Base-by-base conservation (phyloP, 2,797 vertebrate genomes). In the Parauchenoglanis punctatus region DNA sequence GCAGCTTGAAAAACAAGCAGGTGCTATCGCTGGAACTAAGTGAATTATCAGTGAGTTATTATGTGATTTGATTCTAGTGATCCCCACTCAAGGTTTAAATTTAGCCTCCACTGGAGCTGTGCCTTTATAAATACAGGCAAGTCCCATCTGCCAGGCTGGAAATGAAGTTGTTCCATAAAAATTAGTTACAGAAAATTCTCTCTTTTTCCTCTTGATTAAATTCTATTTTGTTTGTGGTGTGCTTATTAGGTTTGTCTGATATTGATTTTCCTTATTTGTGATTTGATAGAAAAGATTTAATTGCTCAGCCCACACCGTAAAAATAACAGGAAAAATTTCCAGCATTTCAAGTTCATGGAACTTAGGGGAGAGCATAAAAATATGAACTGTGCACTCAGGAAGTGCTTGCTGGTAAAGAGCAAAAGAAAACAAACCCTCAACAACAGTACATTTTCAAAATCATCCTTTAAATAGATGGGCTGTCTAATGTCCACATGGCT, bases 121-220 rank as follows among this genome's bases (percentile, higher is more conserved):
- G 76, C 56, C 61, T 85, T 58, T 40, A 67, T 86, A 88, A 86
- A 87, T 82, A 65, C 68, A 88, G 58, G 65, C n/a, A 58, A 20
- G 28, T 78, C 49, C 25, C 23, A 63, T 12, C 13, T 84, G 59
- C 18, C 63, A 67, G 75, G 78, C 75, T 82, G 86, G 13, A 89
- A 85, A 70, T 81, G 73, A 65, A 85, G 87, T 86, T 80, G 46
- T 86, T 85, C 78, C 23, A 15, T 75, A 20, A 44, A 72, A 72
- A 44, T 4, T 40, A 10, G 28, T 31, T 67, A 15, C 7, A 70
- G 17, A 15, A 70, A 40, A 13, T 67, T 75, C 12, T n/a, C 11
- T n/a, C 73, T 76, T 49, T 44, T 76, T 52, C 25, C 5, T 28
- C 46, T 56, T 59, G 8, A 10, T 78, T 20, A 31, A 12, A 52